Evolutionary conservation across 2,888 invertebrate genomes (phyloP).

Genomic region (Pheosia tremula): DNA sequence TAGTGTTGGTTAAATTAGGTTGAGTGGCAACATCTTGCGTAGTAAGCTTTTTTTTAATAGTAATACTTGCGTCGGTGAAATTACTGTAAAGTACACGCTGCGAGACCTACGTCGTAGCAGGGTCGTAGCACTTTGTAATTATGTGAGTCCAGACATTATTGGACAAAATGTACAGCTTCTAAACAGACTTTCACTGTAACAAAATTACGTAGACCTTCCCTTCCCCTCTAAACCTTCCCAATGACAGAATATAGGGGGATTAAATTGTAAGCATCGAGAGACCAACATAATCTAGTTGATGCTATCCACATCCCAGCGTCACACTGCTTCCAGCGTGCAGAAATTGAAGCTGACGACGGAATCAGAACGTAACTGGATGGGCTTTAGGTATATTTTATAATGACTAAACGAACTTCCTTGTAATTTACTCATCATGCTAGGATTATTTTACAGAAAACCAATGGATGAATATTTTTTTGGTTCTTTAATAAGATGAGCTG

Average conservation of each 20-base stretch:
- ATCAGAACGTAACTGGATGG: conserved; percentile 29
- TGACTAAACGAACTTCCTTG: conserved; percentile 10
- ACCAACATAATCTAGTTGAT: conserved; percentile 36
- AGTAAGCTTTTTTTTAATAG: no score
- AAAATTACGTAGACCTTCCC: conserved; percentile 23
- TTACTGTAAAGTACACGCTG: no score
- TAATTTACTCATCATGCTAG: conserved; percentile 37
- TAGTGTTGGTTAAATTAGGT: no score
- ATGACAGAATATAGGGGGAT: conserved; percentile 13
- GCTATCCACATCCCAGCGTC: conserved; percentile 23
- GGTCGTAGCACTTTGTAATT: no score
- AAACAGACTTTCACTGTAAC: conserved; percentile 18
- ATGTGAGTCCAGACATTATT: no score
- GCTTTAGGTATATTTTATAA: conserved; percentile 25
- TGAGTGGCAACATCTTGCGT: no score
- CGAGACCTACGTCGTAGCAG: no score
- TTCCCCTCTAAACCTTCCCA: conserved; percentile 9
- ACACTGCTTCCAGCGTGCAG: conserved; percentile 17
- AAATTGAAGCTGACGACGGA: conserved; percentile 32
- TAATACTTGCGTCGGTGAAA: no score
- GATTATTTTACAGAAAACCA: conserved; percentile 32
- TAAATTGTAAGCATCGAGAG: conserved; percentile 21
- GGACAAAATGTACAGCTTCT: conserved; percentile 3
- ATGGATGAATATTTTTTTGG: conserved; percentile 32
- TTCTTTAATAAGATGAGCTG: conserved; percentile 34